Evolutionary conservation across 2,888 invertebrate genomes (phyloP), one percentile per base, ranked within the genome.

Genomic region (Drosophila antonietae): DNA sequence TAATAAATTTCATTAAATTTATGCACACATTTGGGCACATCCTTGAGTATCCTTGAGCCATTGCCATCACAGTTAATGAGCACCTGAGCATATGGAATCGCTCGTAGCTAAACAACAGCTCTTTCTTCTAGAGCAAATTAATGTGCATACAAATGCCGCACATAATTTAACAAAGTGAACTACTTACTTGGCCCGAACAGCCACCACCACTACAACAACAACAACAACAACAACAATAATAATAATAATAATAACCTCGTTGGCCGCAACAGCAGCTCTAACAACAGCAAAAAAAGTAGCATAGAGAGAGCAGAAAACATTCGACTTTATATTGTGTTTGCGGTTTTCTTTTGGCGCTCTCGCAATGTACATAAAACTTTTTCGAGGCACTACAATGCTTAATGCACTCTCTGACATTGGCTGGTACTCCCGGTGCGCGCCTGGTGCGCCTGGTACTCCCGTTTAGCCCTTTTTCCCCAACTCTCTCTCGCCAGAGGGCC

Each of bases 361-460:
- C 71, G 81, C 82, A 75, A 77, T 82, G 81, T 81, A 83, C 83
- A 83, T 83, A 83, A 83, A 83, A 83, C 83, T 85, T 83, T 73
- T 73, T 73, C 68, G 77, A 72, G 80, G 78, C 65, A 75, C 73
- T 81, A 86, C 79, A 83, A 74, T 86, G 84, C 86, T 84, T 86
- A 84, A 86, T 84, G 86, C 83, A 84, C 86, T 84, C 84, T 79
- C 84, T 79, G 81, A 75, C 86, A 84, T 86, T 77, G 82, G 60
- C 60, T 74, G 63, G 76, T 35, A 44, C 46, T 66, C 51, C 35
- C 39, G 44, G 44, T 57, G 44, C 55, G 44, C 55, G 37, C 18
- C 56, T 33, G 60, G 33, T 33, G 20, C 20, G 37, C 18, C 56
- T 33, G 60, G 20, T 33, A 44, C 56, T 39, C 20, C 43, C 33